Base-by-base conservation (phyloP, 92 coral and sea anemone genomes). In the Paramuricea clavata region DNA sequence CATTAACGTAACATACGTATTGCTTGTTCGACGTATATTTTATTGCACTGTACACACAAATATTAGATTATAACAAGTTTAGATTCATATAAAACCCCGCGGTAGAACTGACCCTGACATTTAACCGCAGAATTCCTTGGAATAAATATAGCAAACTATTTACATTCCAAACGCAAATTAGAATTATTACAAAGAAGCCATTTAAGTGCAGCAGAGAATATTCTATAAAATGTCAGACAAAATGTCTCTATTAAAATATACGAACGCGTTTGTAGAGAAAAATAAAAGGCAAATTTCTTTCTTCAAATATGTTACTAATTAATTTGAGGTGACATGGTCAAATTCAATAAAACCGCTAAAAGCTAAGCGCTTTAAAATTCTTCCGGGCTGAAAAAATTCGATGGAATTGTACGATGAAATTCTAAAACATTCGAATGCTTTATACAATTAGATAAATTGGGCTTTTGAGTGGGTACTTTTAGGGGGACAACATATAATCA, bases 251-350 rank as follows among this genome's bases (percentile, higher is more conserved):
- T n/a, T n/a, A n/a, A 62, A 65, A 65, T 65, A 27, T 33, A 6
- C 9, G 28, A 31, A 65, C 39, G 6, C 72, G 39, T 65, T n/a
- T 65, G 72, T 26, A 16, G 23, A 54, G 59, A 54, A 54, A 54
- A 17, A 19, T 54, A 21, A 23, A 54, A 17, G 62, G 25, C 39
- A 10, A 31, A 30, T 65, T 31, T 65, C 41, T 28, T 65, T 65
- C 39, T 65, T 65, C 72, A 11, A 65, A 65, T 65, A 39, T 65
- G 72, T 65, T 65, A 65, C 72, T 27, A 65, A 26, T 65, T 65
- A 65, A 65, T 65, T 27, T 65, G 72, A 65, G 72, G 72, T 33
- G 72, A 65, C 72, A 65, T n/a, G 72, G 72, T 65, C 72, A 65
- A 65, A 65, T 65, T 65, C 72, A 65, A 65, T 65, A 65, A 65